Base-by-base conservation (phyloP, 2,797 vertebrate species). In the Phylloscopus collybita region DNA sequence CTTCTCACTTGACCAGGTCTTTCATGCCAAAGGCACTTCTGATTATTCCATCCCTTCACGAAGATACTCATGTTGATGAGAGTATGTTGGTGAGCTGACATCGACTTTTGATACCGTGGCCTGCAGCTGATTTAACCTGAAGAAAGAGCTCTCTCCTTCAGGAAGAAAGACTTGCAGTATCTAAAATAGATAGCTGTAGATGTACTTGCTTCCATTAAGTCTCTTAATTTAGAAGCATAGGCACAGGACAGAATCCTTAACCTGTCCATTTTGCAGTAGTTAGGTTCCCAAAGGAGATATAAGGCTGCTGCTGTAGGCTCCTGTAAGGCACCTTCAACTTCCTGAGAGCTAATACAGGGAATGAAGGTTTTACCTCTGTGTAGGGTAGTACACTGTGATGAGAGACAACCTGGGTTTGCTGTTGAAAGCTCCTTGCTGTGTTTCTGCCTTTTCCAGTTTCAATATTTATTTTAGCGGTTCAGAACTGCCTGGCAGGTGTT, bases 51-150 rank as follows among this genome's bases (percentile, higher is more conserved):
- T 64, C 22, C 13, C 7, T 88, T 93, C 13, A 11, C 51, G 45
- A 64, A 51, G 34, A 57, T 79, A 49, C 6, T 49, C 1, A 0
- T 27, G 20, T 65, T 61, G 25, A 54, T 76, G 62, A 50, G 9
- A 27, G 17, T 34, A 34, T 34, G 34, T 34, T 34, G 34, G 7
- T 61, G 59, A 82, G 47, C 40, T 62, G 51, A 51, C 15, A 11
- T 32, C 51, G 50, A 0, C 13, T 72, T 53, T 13, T 45, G 36
- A 23, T 8, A 25, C 16, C 3, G 2, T 6, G 13, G 15, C 12
- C 17, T 70, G 25, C 59, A 79, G 60, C 51, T 82, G 54, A 42
- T 72, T 64, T 65, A 64, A 26, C 15, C 5, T 60, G 47, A 69
- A 42, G 53, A 45, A 65, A 13, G 15, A 91, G 13, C 62, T 84